Evolutionary conservation across 1,140 invertebrate genomes (phyloP).

Genomic region (Heliconius himera): DNA sequence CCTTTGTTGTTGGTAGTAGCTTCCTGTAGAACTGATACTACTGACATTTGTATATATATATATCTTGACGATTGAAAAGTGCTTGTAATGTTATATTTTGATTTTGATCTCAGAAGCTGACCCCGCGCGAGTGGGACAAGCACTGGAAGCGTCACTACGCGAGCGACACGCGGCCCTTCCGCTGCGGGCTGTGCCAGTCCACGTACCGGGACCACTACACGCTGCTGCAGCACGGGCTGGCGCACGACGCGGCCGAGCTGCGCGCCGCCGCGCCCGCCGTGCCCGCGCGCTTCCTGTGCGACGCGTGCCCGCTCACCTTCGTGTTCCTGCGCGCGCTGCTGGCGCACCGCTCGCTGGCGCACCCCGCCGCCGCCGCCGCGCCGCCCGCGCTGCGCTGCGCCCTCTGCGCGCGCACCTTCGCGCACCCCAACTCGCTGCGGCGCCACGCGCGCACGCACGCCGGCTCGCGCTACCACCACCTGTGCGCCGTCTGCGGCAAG

Average conservation of each 20-base stretch:
- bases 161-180: slow-evolving; percentile 79
- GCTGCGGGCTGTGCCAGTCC: slow-evolving; percentile 82
- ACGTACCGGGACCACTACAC: slow-evolving; percentile 76
- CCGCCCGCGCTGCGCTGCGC: slow-evolving; percentile 72
- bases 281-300: slow-evolving; percentile 70
- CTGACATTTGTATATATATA: too few species aligned
- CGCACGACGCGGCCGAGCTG: slow-evolving; percentile 39
- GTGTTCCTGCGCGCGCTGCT: slow-evolving; percentile 75
- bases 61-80: too few species aligned
- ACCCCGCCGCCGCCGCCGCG: slow-evolving; percentile 65
- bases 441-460: slow-evolving; percentile 84
- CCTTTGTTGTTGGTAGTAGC: too few species aligned
- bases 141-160: slow-evolving; percentile 68
- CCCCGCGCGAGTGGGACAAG: slow-evolving; percentile 45
- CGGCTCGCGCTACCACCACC: slow-evolving; percentile 83
- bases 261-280: slow-evolving; percentile 30
- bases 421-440: slow-evolving; percentile 82
- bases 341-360: slow-evolving; percentile 63
- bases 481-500: slow-evolving; percentile 90
- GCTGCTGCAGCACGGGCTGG: slow-evolving; percentile 71
- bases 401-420: slow-evolving; percentile 75
- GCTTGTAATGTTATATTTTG: too few species aligned
- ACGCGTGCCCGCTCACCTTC: slow-evolving; percentile 74
- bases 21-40: too few species aligned
- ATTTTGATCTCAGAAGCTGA: slow-evolving; percentile 3